Percentiles rank a stretch among this genome's conserved stretches.
These are phyloP conservation scores for Stenodema calcarata DNA, from an alignment of 2,888 invertebrate species.

Conservation along the genomic window DNA sequence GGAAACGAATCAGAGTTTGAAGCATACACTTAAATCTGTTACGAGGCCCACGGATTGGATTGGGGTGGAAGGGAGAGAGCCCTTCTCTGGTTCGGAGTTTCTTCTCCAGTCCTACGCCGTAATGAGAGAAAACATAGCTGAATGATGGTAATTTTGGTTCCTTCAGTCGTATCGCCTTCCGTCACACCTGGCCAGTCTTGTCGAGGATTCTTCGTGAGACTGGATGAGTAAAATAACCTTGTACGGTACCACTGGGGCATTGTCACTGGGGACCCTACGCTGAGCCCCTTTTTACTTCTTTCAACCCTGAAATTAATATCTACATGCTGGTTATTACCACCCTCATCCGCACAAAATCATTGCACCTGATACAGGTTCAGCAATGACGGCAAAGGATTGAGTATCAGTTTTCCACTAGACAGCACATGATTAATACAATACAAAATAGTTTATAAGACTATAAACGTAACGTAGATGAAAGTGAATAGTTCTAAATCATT, in stretches of 20 bases:
- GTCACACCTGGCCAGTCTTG: background rate
- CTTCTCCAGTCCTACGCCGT: background rate
- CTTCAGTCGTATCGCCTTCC: background rate
- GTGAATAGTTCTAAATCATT: too few species aligned
- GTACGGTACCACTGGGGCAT: slow-evolving; percentile 2
- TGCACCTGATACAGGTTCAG: too few species aligned
- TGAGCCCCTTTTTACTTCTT: background rate
- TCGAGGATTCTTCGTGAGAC: background rate
- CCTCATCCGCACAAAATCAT: background rate
- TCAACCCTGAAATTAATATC: background rate
- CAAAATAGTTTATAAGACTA: too few species aligned
- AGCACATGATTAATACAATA: too few species aligned
- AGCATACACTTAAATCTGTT: too few species aligned
- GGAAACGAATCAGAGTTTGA: too few species aligned
- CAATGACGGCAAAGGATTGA: too few species aligned
- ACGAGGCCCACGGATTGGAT: too few species aligned
- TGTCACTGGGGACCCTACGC: background rate
- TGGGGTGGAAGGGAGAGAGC: background rate
- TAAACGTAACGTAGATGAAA: too few species aligned
- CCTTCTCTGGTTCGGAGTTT: background rate
- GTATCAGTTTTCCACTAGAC: too few species aligned
- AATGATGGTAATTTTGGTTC: background rate
- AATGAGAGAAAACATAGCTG: background rate
- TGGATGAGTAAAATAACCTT: background rate
- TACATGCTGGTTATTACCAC: background rate